phyloP scores from a whole-genome alignment of 2,113 vertebrate genomes.

The Boleophthalmus pectinirostris region DNA sequence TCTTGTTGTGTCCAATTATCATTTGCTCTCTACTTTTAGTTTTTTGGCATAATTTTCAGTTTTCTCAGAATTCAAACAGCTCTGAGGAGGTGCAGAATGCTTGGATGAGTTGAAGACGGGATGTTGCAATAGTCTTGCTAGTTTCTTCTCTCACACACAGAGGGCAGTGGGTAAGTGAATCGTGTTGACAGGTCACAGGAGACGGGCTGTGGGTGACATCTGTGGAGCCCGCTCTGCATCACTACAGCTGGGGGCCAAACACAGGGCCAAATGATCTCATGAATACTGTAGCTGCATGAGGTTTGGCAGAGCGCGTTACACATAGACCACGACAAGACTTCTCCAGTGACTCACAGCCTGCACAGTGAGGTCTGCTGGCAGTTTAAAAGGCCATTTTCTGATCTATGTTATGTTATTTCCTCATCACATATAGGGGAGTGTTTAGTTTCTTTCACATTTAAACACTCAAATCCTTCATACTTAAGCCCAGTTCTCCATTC shows the following conservation, averaged over 20 bases:
- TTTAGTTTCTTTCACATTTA: too few species aligned
- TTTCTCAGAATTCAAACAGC: neutral
- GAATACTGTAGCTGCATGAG: conserved; percentile 15
- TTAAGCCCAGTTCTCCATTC: too few species aligned
- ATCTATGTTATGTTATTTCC: too few species aligned
- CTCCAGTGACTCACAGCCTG: neutral
- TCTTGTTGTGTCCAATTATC: too few species aligned
- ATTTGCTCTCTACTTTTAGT: too few species aligned
- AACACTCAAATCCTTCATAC: too few species aligned
- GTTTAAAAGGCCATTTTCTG: too few species aligned
- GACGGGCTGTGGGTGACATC: conserved; percentile 37
- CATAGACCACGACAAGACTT: neutral
- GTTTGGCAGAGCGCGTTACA: neutral
- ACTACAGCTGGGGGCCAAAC: conserved; percentile 34
- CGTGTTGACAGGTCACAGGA: conserved; percentile 25
- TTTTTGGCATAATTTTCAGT: neutral
- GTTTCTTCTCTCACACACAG: conserved; percentile 5
- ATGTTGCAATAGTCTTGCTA: neutral
- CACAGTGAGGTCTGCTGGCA: neutral
- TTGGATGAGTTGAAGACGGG: neutral
- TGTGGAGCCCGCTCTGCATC: conserved; percentile 43
- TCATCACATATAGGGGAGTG: too few species aligned
- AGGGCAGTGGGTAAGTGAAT: conserved; percentile 17
- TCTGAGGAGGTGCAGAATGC: neutral
- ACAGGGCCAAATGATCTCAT: conserved; percentile 17